phyloP scores from a whole-genome alignment of 2,797 vertebrate genomes.

The Poeciliopsis gracilis region DNA sequence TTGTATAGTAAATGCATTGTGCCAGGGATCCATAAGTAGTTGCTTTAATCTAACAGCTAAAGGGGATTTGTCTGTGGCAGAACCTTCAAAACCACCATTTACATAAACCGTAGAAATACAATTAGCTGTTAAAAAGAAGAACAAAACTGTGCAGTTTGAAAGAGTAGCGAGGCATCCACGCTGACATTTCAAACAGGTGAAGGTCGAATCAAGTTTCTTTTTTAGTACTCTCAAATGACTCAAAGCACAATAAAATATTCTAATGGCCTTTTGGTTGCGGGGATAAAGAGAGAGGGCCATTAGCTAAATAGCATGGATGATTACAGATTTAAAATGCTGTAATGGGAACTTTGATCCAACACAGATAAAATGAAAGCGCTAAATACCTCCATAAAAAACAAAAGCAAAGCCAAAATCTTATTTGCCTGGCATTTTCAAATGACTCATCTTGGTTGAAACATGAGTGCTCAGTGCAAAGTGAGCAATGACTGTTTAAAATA shows the following conservation, averaged over 20 bases:
- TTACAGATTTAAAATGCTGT: slow-evolving; percentile 44
- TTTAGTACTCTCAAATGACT: slow-evolving; percentile 26
- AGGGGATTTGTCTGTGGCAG: slow-evolving; percentile 14
- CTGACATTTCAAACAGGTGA: slow-evolving; percentile 31
- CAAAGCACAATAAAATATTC: slow-evolving; percentile 51
- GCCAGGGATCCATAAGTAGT: background rate
- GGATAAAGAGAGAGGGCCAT: slow-evolving; percentile 32
- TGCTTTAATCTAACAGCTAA: background rate
- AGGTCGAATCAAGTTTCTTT: slow-evolving; percentile 22
- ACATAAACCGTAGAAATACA: slow-evolving; percentile 31
- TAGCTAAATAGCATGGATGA: slow-evolving; percentile 43
- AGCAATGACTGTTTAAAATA: slow-evolving; percentile 25
- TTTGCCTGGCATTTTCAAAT: slow-evolving; percentile 39
- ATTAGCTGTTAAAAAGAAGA: slow-evolving; percentile 42
- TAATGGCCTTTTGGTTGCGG: slow-evolving; percentile 28
- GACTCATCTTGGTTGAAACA: slow-evolving; percentile 29
- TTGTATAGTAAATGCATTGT: background rate
- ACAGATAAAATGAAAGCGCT: slow-evolving; percentile 29
- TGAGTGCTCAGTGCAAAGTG: slow-evolving; percentile 6
- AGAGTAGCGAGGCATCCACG: slow-evolving; percentile 19
- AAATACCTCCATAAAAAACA: slow-evolving; percentile 14
- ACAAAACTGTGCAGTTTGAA: slow-evolving; percentile 7
- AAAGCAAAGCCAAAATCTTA: slow-evolving; percentile 20
- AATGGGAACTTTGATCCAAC: slow-evolving; percentile 50
- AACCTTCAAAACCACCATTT: slow-evolving; percentile 41